Base-by-base conservation (phyloP, 2,113 vertebrate genomes). In the Microcebus lehilahytsara region DNA sequence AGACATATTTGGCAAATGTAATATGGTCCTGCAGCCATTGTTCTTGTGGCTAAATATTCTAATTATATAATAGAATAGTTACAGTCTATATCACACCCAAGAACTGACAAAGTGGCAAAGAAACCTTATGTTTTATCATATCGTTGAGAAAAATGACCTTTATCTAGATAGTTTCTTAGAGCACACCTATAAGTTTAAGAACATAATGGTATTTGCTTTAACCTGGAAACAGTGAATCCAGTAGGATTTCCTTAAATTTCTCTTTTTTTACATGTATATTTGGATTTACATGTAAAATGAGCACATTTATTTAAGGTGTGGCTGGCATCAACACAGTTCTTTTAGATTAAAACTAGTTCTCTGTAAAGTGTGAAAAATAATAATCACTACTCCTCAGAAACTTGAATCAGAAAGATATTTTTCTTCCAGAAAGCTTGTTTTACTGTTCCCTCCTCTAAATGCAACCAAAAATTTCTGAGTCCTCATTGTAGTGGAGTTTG, bases 221-320 rank as follows among this genome's bases (percentile, higher is more conserved):
- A 93, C 13, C 9, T 95, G 25, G 34, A 89, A 97, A 46, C 19
- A 71, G 5, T 74, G 34, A 80, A 84, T 88, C 20, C 22, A 80
- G 49, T 56, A 37, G 9, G 19, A 9, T 90, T 91, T 66, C 42
- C 78, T 81, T n/a, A 80, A n/a, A 64, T 77, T 58, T 90, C 9
- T 42, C 49, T 91, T 67, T 67, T 96, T 96, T 95, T 77, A 75
- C 19, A 96, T 72, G 58, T 69, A 22, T 42, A 49, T 85, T 94
- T 80, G 53, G 42, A 89, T 66, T 78, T 91, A 11, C 53, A 40
- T 89, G 58, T 62, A 53, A 37, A 95, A 75, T 64, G 34, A 71
- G 9, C 8, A 75, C 49, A 81, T 92, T 87, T 93, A 77, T 80
- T 27, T 83, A 71, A 75, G 49, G 9, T 77, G 40, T 93, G 17